Base-by-base conservation (phyloP, 2,113 vertebrate genomes). In the Thomomys bottae region DNA sequence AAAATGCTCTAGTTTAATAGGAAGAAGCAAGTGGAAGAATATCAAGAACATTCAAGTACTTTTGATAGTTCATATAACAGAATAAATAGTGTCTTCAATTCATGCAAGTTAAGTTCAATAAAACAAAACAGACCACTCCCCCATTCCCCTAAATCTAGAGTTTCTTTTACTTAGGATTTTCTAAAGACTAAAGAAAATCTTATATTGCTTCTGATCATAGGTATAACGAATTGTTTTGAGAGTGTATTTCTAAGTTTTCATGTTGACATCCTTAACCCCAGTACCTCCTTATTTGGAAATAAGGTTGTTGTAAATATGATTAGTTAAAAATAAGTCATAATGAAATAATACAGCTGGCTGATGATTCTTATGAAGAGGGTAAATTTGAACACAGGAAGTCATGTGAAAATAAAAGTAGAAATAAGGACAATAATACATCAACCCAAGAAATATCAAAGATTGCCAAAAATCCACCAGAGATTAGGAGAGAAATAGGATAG, bases 1-100 rank as follows among this genome's bases (percentile, higher is more conserved):
- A 90, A 67, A 88, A 91, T 86, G 10, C 23, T 64, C 10, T 4
- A 42, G 15, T 88, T 90, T 72, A 84, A 81, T 77, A 66, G 79
- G 75, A 84, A 81, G 34, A 89, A 8, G 70, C 40, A 76, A 7
- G 45, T 67, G 28, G 88, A 45, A 93, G 57, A 90, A 42, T 67
- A 77, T 14, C 66, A 73, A 81, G 77, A 85, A 90, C 49, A 80
- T 34, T 54, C 83, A 94, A 84, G 3, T 42, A 32, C 17, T 38
- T 90, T n/a, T 49, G 79, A 40, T 73, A 71, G 9, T 67, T 14
- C 20, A 71, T 21, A 66, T 57, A 92, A 91, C 8, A 82, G 23
- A 93, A 96, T 92, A 75, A 6, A 73, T 54, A 92, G 30, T 67
- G 30, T 64, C 20, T 72, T 87, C 11, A 66, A 4, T 59, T 42